Conservation (phyloP, 2,113 vertebrate genomes). For the Pao palembangensis region DNA sequence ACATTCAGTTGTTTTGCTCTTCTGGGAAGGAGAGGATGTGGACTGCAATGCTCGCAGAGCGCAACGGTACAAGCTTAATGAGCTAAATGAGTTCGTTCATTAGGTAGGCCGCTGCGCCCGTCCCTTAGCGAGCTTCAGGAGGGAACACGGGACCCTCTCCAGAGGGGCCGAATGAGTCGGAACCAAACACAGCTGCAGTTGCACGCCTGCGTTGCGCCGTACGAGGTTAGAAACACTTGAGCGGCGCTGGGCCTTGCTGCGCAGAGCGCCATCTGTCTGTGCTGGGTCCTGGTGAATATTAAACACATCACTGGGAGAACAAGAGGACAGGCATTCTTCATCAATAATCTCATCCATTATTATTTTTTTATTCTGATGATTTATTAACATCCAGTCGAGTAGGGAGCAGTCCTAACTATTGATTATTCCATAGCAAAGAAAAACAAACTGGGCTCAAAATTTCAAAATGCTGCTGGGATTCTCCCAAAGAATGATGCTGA, state of each 20-base stretch:
- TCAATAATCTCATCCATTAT: neutral
- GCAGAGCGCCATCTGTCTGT: slow-evolving; percentile 13
- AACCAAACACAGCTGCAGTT: neutral
- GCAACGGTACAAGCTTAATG: slow-evolving; percentile 40
- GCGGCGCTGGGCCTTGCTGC: neutral
- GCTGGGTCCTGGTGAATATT: slow-evolving; percentile 10
- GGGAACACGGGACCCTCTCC: slow-evolving; percentile 6
- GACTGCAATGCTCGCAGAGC: slow-evolving; percentile 11
- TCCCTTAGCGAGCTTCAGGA: slow-evolving; percentile 23
- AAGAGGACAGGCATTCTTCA: too few species aligned
- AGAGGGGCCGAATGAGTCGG: slow-evolving; percentile 4
- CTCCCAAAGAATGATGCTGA: too few species aligned
- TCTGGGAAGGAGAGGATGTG: slow-evolving; percentile 32
- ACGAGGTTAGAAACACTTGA: slow-evolving; percentile 1
- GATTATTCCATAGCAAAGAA: too few species aligned
- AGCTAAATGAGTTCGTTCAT: slow-evolving; percentile 36
- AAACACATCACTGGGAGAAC: neutral
- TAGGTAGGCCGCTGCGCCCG: slow-evolving; percentile 30
- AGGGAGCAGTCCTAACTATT: neutral
- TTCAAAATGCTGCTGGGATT: too few species aligned
- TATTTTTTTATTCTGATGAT: neutral
- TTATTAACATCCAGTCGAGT: too few species aligned
- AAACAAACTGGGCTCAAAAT: too few species aligned
- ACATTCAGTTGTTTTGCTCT: slow-evolving; percentile 15
- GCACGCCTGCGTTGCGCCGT: neutral